phyloP scores from a whole-genome alignment of 2,113 vertebrate genomes.

The Psilopsiagon aymara region DNA sequence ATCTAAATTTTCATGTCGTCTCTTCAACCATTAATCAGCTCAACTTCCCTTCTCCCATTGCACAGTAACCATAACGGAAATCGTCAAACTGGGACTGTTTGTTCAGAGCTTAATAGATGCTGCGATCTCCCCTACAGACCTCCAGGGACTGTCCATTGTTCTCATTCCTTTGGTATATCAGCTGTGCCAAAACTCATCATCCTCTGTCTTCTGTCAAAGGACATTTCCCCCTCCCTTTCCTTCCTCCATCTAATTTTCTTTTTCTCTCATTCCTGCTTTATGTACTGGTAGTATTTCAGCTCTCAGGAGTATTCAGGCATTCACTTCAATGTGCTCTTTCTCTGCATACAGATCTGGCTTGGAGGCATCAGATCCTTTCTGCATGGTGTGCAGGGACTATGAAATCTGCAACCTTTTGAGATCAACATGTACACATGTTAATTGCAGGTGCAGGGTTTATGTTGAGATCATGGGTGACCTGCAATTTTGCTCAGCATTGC shows the following conservation, averaged over 20 bases:
- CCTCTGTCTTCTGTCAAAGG: neutral
- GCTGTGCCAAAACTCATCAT: neutral
- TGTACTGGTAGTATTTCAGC: neutral
- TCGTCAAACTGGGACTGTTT: neutral
- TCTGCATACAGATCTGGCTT: accelerated
- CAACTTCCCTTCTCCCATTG: neutral
- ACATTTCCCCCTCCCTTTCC: neutral
- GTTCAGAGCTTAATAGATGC: neutral
- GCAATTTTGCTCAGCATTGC: neutral
- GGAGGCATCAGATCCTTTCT: neutral
- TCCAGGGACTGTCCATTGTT: neutral
- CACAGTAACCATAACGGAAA: neutral
- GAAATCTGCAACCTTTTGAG: neutral
- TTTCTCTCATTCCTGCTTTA: neutral
- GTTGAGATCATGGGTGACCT: neutral
- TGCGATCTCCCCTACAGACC: neutral
- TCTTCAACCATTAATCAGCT: neutral
- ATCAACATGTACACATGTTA: neutral
- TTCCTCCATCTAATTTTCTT: neutral
- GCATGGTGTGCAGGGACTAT: neutral
- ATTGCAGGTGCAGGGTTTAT: neutral
- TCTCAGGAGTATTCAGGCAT: neutral
- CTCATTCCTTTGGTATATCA: neutral
- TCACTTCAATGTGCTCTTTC: accelerated
- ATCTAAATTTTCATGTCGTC: neutral